phyloP scores from a whole-genome alignment of 2,888 invertebrate species.

The Aspidiotus destructor region DNA sequence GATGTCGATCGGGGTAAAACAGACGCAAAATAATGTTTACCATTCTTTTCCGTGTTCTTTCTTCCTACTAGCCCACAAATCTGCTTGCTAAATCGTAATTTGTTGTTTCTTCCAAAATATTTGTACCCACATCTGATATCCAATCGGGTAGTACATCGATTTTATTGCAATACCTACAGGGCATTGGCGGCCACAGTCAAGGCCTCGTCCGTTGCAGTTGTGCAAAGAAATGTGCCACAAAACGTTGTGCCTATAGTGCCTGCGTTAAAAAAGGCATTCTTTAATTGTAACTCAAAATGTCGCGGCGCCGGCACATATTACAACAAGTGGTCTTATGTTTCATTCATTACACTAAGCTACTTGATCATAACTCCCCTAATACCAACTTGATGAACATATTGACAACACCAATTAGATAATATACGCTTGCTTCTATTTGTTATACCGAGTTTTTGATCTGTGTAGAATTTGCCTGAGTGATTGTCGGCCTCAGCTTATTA shows the following conservation, averaged over 20 bases:
- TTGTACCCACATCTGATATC: neutral
- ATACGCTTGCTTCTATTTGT: neutral
- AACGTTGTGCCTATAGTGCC: conserved; percentile 2
- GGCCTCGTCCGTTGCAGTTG: neutral
- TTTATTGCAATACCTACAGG: neutral
- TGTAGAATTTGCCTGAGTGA: neutral
- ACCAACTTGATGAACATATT: neutral
- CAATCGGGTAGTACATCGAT: neutral
- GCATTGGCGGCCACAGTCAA: neutral
- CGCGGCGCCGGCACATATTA: neutral
- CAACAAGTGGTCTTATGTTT: neutral
- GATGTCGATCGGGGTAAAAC: conserved; percentile 2
- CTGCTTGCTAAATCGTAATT: neutral
- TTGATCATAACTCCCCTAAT: neutral
- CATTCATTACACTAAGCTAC: neutral
- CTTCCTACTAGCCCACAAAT: neutral
- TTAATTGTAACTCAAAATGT: conserved; percentile 1
- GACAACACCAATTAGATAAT: neutral
- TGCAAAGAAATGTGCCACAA: neutral
- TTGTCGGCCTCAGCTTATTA: too few relatives aligned
- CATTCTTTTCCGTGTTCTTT: neutral
- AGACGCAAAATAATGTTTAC: neutral
- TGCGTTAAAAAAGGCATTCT: conserved; percentile 1
- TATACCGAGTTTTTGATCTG: neutral
- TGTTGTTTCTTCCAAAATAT: neutral